These are phyloP conservation scores for Labeo catla DNA, from an alignment of 2,113 vertebrate species.

Conservation along the genomic window DNA sequence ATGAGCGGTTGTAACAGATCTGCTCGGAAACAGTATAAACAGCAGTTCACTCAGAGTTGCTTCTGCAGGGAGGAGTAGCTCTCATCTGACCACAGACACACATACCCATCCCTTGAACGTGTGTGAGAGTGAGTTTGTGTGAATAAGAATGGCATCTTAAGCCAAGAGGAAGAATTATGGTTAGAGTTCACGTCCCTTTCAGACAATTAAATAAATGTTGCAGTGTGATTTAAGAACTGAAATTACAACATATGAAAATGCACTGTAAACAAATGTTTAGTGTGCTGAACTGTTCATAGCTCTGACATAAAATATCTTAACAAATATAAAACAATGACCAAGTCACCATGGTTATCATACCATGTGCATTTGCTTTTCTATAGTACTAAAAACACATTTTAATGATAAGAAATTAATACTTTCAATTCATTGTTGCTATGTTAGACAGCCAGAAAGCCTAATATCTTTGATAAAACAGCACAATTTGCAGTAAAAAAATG, in stretches of 20 bases:
- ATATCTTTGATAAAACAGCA: background rate
- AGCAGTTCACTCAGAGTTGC: slow-evolving; percentile 1
- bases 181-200: background rate
- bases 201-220: background rate
- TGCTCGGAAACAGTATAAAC: background rate
- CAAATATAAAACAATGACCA: background rate
- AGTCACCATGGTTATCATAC: no score
- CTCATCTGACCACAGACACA: background rate
- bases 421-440: background rate
- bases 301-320: background rate
- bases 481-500: background rate
- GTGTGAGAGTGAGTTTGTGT: slow-evolving; percentile 26
- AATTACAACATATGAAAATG: background rate
- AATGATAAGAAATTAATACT: no score
- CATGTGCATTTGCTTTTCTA: no score
- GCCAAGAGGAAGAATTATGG: background rate
- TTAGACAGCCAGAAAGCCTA: background rate
- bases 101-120: background rate
- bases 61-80: slow-evolving; percentile 11
- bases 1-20: background rate
- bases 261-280: background rate
- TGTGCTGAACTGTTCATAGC: background rate
- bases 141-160: slow-evolving; percentile 2
- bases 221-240: background rate
- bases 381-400: no score